These are phyloP conservation scores for Scelioninae gen. 1 DNA, from an alignment of 2,888 invertebrate genomes.

Conservation along the genomic window DNA sequence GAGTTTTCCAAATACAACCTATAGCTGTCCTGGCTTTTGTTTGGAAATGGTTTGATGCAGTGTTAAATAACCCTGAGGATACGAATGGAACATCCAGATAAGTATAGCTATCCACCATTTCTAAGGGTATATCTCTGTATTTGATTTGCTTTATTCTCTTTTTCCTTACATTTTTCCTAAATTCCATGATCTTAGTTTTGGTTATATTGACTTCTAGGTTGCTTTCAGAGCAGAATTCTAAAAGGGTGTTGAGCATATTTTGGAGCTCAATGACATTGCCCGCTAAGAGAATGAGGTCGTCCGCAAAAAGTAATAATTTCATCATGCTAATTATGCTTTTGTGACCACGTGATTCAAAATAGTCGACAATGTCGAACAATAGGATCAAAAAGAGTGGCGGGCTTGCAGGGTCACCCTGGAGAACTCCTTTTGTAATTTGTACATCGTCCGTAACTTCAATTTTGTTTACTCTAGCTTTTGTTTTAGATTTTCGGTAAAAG, in stretches of 20 bases:
- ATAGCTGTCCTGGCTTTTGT: conserved; percentile 24
- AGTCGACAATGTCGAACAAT: conserved; percentile 7
- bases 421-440: background rate
- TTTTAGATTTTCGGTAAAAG: background rate
- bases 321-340: background rate
- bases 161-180: background rate
- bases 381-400: background rate
- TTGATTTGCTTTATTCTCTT: background rate
- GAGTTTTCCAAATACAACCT: conserved; percentile 26
- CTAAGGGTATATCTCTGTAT: background rate
- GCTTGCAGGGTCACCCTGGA: conserved; percentile 1
- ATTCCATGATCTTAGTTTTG: background rate
- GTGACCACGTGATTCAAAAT: background rate
- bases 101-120: background rate
- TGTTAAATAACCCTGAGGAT: conserved; percentile 16
- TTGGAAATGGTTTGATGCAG: conserved; percentile 8
- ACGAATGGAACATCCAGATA: conserved; percentile 45
- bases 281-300: conserved; percentile 24
- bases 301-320: conserved; percentile 33
- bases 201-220: background rate
- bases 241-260: background rate
- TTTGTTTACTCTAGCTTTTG: background rate
- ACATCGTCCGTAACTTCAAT: background rate
- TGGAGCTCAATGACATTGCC: background rate
- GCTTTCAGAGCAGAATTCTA: background rate